Base-by-base conservation (phyloP, 2,797 vertebrate species). In the Rhadinocentrus ornatus region DNA sequence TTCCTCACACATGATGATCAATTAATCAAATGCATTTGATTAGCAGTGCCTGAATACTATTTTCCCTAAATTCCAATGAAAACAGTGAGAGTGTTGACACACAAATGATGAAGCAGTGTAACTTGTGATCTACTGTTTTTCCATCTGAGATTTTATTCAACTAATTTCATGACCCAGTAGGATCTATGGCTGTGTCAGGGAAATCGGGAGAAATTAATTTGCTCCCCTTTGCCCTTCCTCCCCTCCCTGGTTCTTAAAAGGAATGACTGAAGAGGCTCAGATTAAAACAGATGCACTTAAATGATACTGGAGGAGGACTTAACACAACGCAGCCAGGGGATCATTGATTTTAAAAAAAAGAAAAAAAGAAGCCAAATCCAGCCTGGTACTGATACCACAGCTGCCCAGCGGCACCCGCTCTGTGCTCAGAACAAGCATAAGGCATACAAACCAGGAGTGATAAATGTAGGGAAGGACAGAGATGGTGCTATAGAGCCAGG, bases 231-330 rank as follows among this genome's bases (percentile, higher is more conserved):
- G 56, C 67, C 39, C 65, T 22, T 6, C 16, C 32, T n/a, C 55
- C 62, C 86, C 71, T 52, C 52, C 22, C 52, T 89, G 94, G 90
- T 95, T 95, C 95, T 96, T 95, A 93, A 96, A 96, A 95, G 39
- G 95, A 93, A 94, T 92, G 95, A 93, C 93, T 93, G 92, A 94
- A 95, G 96, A 96, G 95, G 94, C 93, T 92, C 62, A 92, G 97
- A 98, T 98, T 98, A 96, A 96, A 96, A 93, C 95, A 97, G 96
- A 97, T 98, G 95, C 96, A 95, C 95, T 97, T 96, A 97, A 95
- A 88, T 92, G 85, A 88, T 81, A 87, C 71, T 78, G 76, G 62
- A 26, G 50, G 59, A 62, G 44, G 86, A 78, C 92, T 97, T 96
- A 96, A 95, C 94, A 90, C 88, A 80, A 91, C 90, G 62, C 93